Evolutionary conservation across 30 jellyfish, hydroid and myxozoan genomes (phyloP), one percentile per base, ranked within the genome.

Genomic region (Turritopsis dohrnii): DNA sequence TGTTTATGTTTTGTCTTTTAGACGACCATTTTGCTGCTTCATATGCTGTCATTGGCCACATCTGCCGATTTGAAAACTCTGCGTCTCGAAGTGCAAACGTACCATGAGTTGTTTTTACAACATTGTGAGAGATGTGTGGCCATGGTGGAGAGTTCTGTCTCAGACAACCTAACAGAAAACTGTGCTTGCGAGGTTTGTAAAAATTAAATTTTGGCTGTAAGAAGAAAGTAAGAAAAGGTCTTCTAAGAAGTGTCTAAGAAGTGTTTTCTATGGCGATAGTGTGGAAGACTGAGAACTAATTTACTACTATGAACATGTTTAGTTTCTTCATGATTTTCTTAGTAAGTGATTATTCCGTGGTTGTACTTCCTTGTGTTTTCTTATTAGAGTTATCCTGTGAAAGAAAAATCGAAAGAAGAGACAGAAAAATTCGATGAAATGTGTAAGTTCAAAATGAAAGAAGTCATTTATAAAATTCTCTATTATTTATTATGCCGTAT

Each of bases 1-100:
- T 16, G n/a, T n/a, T 25, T n/a, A 4, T 66, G 29, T 66, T 66
- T 17, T 25, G 26, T 9, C 16, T 65, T 82, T 82, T 82, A 82
- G 89, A 65, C 86, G 24, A 82, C 86, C 5, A 52, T 71, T 23
- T 54, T 82, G 31, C 87, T 82, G 16, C 84, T 82, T 29, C 89
- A 82, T 72, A 21, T 82, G 83, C 27, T 82, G 29, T 69, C 89
- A 17, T 21, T 82, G 73, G 89, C 89, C 25, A 82, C 86, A 1
- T 0, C 31, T 16, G 87, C 71, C 41, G 89, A 82, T 80, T 65
- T 80, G 29, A 52, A 54, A n/a, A 19, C 0, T 19, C 28, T 80
- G 53, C 79, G 87, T 29, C 87, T 9, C 54, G 87, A 80, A 0
- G 79, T 53, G 18, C 82, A 80, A 53, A 53, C 26, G 8, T 69